Conservation (phyloP, 2,797 vertebrate genomes). For the Chelonia mydas region DNA sequence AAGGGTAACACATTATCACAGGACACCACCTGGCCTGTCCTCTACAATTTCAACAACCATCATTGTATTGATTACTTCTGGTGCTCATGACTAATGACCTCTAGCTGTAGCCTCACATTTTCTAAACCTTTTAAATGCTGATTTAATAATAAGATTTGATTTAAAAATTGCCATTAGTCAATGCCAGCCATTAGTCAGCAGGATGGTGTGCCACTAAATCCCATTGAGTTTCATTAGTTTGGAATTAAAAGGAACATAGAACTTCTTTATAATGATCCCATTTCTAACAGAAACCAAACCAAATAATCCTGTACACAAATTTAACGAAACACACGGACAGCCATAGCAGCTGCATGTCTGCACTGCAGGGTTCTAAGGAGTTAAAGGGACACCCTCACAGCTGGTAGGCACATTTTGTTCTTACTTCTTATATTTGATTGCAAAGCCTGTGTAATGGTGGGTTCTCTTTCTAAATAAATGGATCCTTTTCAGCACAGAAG, state of each 20-base stretch:
- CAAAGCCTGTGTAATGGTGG: conserved; percentile 52
- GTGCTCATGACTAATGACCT: conserved; percentile 73
- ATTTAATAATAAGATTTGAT: conserved; percentile 77
- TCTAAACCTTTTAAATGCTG: conserved; percentile 67
- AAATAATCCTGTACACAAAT: conserved; percentile 52
- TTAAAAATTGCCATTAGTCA: conserved; percentile 69
- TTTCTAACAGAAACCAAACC: conserved; percentile 61
- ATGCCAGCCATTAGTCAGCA: conserved; percentile 73
- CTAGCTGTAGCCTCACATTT: conserved; percentile 71
- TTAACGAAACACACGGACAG: conserved; percentile 39
- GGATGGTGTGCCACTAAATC: conserved; percentile 57
- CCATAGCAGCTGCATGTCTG: conserved; percentile 27
- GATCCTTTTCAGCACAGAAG: conserved; percentile 27
- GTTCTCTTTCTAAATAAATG: conserved; percentile 42
- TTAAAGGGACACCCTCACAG: conserved; percentile 52
- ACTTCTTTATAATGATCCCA: conserved; percentile 61
- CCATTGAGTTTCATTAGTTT: conserved; percentile 68
- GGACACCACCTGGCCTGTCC: conserved; percentile 61
- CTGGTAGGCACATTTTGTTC: conserved; percentile 46
- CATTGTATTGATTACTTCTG: conserved; percentile 72
- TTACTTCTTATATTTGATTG: conserved; percentile 49
- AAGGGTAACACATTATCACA: conserved; percentile 70
- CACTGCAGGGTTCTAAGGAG: conserved; percentile 41
- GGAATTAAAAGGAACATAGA: conserved; percentile 69
- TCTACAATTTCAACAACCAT: conserved; percentile 58